Evolutionary conservation across 2,113 vertebrate species (phyloP), one percentile per base, ranked within the genome.

Genomic region (Chitala chitala): DNA sequence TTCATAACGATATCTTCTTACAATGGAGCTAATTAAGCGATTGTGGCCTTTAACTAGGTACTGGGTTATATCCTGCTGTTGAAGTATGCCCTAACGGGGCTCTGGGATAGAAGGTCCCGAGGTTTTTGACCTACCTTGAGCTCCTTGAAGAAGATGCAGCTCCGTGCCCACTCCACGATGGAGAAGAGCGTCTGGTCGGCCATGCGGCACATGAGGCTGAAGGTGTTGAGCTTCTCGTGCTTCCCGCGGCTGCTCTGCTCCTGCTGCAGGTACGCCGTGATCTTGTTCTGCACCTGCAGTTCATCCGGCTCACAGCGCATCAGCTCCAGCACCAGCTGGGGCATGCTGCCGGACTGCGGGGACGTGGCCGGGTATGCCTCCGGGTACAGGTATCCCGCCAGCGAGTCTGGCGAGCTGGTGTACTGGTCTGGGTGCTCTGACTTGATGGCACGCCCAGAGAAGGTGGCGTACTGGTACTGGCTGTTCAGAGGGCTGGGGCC

Each of bases 161-260:
- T 91, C 64, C 95, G 88, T 0, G 95, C 96, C 96, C 96, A 98
- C 81, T 98, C 95, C 76, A 98, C 95, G 0, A 95, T 93, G 84
- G 91, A 93, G 83, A 96, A 92, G 75, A 98, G 91, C 6, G 90
- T 95, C 90, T 96, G 94, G 81, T 98, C 95, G 0, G 93, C 94
- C 91, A 98, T 91, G 84, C 90, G 88, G 77, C 92, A 96, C 86
- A 96, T 90, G 50, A 94, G 87, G 66, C 87, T 85, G 0, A 96
- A 95, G 78, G 87, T 86, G 7, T 81, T 88, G 6, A 90, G 88
- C 75, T 89, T 88, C 54, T 90, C 89, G 0, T 88, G 86, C 8
- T 89, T 82, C 46, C 86, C 84, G 10, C 89, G 88, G 22, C 31
- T 22, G 78, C 71, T 75, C 22, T 93, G 91, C 54, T 94, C 93